Evolutionary conservation across 2,113 vertebrate species (phyloP).

Genomic region (Loxodonta africana): DNA sequence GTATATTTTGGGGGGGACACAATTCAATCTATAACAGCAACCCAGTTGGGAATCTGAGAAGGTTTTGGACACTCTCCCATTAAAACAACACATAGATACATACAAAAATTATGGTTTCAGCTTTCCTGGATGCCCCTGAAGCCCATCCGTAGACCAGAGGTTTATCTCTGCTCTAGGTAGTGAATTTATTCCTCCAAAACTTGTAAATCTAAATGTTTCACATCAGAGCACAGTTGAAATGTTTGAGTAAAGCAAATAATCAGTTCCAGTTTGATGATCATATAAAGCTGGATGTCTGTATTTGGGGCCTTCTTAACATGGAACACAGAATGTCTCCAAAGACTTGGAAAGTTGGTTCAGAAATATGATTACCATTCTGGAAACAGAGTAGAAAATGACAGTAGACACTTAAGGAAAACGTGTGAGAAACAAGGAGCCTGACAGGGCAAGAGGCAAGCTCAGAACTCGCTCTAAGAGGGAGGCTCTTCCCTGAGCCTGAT

Average conservation of each 20-base stretch:
- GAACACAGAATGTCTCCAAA: background rate
- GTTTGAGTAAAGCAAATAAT: background rate
- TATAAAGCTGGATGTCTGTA: background rate
- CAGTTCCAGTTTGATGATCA: background rate
- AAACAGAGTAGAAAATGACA: background rate
- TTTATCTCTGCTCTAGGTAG: background rate
- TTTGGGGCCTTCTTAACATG: background rate
- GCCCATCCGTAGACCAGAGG: background rate
- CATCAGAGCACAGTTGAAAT: background rate
- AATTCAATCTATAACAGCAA: background rate
- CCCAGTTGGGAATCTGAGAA: background rate
- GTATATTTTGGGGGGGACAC: background rate
- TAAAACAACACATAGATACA: background rate
- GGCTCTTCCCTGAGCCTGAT: background rate
- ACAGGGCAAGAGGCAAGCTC: background rate
- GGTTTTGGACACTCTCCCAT: background rate
- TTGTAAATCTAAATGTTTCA: background rate
- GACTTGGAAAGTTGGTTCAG: background rate
- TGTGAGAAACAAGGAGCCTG: background rate
- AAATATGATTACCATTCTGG: background rate
- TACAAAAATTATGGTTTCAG: background rate
- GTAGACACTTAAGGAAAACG: accelerated
- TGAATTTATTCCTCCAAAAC: background rate
- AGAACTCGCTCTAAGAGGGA: accelerated
- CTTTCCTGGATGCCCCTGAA: background rate